These are phyloP conservation scores for Mionectes olivaceus DNA, from an alignment of 2,797 vertebrate genomes.

Conservation along the genomic window DNA sequence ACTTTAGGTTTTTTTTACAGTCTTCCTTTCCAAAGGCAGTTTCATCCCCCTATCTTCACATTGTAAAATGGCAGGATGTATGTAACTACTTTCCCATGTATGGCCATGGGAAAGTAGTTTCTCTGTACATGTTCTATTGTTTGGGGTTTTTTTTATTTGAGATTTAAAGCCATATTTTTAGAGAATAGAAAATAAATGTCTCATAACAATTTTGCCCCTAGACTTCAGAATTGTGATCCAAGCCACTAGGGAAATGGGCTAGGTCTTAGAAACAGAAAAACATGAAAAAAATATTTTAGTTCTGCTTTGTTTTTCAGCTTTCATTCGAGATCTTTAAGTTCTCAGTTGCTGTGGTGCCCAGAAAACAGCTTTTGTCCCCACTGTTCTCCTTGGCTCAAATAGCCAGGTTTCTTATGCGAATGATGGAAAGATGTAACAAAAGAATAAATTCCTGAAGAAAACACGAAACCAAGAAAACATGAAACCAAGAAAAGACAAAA, in stretches of 20 bases:
- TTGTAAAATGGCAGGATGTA: not conserved
- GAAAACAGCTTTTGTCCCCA: fast-evolving
- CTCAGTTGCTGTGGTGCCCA: not conserved
- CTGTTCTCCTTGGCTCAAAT: not conserved
- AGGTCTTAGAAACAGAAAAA: not conserved
- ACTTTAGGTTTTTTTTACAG: not conserved
- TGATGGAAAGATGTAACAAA: not conserved
- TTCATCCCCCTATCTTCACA: not conserved
- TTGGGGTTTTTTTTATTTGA: not conserved
- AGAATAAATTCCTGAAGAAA: not conserved
- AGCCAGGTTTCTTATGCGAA: not conserved
- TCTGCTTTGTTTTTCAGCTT: not conserved
- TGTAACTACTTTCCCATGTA: too few species aligned
- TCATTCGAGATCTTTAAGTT: not conserved
- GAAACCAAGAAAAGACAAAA: too few species aligned
- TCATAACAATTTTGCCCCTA: not conserved
- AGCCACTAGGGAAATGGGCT: not conserved
- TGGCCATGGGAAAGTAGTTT: not conserved
- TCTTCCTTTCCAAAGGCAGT: not conserved
- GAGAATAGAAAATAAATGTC: not conserved
- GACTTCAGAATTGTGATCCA: not conserved
- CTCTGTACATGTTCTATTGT: not conserved
- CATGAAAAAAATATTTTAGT: not conserved
- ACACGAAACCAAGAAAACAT: not conserved
- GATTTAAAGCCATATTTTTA: not conserved